Conservation (phyloP, 2,888 invertebrate species). For the Cantharis rufa region DNA sequence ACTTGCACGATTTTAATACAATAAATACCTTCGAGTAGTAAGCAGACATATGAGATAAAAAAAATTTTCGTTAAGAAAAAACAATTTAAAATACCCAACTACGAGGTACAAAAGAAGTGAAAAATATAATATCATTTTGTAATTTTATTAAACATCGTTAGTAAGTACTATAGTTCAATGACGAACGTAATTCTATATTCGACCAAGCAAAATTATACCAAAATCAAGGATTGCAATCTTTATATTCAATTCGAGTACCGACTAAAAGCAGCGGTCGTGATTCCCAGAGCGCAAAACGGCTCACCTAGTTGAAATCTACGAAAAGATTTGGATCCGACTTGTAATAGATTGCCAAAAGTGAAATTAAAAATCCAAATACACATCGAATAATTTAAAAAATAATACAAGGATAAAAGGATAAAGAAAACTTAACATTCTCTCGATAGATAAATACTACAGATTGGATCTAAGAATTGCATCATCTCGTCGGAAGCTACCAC, state of each 20-base stretch:
- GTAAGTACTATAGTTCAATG: neutral
- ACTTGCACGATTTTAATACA: neutral
- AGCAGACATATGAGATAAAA: neutral
- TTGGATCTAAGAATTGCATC: no score
- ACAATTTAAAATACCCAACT: neutral
- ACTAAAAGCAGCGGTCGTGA: neutral
- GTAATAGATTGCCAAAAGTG: neutral
- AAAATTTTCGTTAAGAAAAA: neutral
- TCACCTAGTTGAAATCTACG: neutral
- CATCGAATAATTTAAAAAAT: neutral
- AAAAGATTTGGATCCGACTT: neutral
- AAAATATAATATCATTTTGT: no score
- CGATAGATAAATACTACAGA: no score
- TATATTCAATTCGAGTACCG: neutral
- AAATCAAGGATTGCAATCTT: neutral
- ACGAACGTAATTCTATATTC: neutral
- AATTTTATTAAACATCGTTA: neutral
- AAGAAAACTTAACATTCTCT: no score
- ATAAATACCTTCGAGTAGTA: neutral
- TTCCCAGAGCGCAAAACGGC: neutral
- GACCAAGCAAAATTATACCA: neutral
- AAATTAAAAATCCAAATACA: neutral
- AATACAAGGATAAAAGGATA: no score
- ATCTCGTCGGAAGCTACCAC: no score
- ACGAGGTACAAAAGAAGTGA: neutral